Conservation (phyloP, 2,888 invertebrate species). For the Athalia cordata region DNA sequence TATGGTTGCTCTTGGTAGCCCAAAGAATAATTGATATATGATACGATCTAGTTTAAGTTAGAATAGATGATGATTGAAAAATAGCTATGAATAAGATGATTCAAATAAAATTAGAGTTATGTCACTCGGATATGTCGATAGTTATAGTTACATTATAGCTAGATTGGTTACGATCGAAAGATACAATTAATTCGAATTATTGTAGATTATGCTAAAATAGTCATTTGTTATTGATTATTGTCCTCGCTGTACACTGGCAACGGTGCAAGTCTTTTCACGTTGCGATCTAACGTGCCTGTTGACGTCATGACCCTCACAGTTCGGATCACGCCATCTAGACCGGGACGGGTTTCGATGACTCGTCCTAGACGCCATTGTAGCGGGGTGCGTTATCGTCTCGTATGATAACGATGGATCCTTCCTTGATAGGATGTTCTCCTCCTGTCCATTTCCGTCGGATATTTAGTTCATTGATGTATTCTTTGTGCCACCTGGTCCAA, state of each 20-base stretch:
- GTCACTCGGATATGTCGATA: too few relatives aligned
- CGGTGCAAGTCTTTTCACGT: constrained; percentile 47
- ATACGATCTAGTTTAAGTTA: neutral
- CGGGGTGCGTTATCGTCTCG: constrained; percentile 50
- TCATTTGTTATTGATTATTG: constrained; percentile 1
- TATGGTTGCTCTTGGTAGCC: too few relatives aligned
- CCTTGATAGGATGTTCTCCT: constrained; percentile 30
- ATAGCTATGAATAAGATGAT: neutral
- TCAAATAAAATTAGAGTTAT: too few relatives aligned
- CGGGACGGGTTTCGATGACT: constrained; percentile 51
- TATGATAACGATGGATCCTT: constrained; percentile 47
- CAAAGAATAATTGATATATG: neutral
- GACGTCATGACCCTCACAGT: constrained; percentile 53
- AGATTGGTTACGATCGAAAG: neutral
- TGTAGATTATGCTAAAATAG: neutral
- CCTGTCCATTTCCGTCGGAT: constrained; percentile 44
- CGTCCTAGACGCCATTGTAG: constrained; percentile 53
- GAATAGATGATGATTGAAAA: neutral
- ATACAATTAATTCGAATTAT: constrained; percentile 4
- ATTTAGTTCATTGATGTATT: constrained; percentile 47
- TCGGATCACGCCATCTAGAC: constrained; percentile 52
- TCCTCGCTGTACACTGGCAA: constrained; percentile 30
- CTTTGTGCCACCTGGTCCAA: constrained; percentile 49
- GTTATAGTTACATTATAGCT: too few relatives aligned
- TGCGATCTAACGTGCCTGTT: constrained; percentile 48